These are phyloP conservation scores for Harpagifer antarcticus DNA, from an alignment of 2,797 vertebrate genomes.

Conservation along the genomic window DNA sequence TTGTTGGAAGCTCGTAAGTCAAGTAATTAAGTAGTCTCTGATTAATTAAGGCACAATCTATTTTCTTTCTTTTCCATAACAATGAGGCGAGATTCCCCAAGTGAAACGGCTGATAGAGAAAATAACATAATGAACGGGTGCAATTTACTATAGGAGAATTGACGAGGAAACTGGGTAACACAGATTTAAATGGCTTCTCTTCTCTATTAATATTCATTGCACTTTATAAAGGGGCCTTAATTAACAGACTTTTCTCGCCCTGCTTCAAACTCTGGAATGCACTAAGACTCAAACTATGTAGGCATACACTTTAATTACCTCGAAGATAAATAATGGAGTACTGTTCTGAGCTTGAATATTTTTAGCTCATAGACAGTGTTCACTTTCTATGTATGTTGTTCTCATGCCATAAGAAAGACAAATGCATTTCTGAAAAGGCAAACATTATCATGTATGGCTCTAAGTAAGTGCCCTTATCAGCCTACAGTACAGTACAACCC, in stretches of 20 bases:
- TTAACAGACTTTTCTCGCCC: constrained; percentile 54
- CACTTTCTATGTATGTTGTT: not conserved
- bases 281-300: constrained; percentile 20
- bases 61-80: constrained; percentile 78
- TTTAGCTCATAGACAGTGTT: constrained; percentile 4
- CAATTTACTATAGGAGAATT: constrained; percentile 69
- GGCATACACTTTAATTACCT: constrained; percentile 28
- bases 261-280: constrained; percentile 45
- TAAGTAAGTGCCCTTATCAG: constrained; percentile 19
- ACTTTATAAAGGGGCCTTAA: constrained; percentile 76
- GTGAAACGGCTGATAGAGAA: constrained; percentile 74
- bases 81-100: constrained; percentile 77
- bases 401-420: constrained; percentile 10
- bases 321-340: constrained; percentile 38
- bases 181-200: constrained; percentile 68
- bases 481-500: not conserved
- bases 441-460: constrained; percentile 9
- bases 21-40: constrained; percentile 83
- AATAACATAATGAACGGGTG: constrained; percentile 75
- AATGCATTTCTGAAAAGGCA: constrained; percentile 10
- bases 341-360: not conserved
- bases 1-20: constrained; percentile 66
- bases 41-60: constrained; percentile 83
- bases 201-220: constrained; percentile 75
- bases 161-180: constrained; percentile 61